These are phyloP conservation scores for Anas platyrhynchos DNA, from an alignment of 2,113 vertebrate genomes.

Conservation along the genomic window DNA sequence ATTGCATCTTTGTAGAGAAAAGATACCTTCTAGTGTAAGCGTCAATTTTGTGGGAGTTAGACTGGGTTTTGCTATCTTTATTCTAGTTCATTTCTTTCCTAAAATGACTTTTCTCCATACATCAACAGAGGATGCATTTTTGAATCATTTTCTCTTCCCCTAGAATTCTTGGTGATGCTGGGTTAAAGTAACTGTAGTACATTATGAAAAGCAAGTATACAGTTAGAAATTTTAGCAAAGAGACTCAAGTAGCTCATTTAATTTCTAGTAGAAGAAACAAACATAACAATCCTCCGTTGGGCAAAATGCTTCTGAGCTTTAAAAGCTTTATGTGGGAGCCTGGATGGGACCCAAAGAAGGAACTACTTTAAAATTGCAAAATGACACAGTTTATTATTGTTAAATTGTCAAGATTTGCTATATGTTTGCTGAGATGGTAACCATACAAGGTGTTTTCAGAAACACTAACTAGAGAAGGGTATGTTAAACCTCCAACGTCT, in stretches of 20 bases:
- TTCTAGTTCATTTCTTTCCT: not conserved
- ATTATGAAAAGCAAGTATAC: not conserved
- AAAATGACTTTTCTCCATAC: not conserved
- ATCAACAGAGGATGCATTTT: not conserved
- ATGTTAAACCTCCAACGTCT: constrained; percentile 41
- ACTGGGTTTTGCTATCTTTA: not conserved
- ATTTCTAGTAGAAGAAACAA: constrained; percentile 37
- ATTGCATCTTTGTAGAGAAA: not conserved
- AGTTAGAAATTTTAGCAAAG: not conserved
- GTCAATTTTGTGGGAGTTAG: not conserved
- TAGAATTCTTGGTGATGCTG: not conserved
- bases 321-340: constrained; percentile 5
- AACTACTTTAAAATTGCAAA: constrained; percentile 45
- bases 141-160: not conserved
- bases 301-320: constrained; percentile 13
- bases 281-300: not conserved
- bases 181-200: not conserved
- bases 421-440: constrained; percentile 33
- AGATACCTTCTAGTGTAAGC: not conserved
- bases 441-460: constrained; percentile 41
- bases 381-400: constrained; percentile 36
- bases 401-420: not conserved
- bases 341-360: constrained; percentile 16
- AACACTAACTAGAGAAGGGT: constrained; percentile 6
- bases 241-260: not conserved